A percentile compares a stretch with the other conserved stretches of the same genome.
These are phyloP conservation scores for Eptatretus atami DNA, from an alignment of 2,797 vertebrate genomes.

Conservation along the genomic window DNA sequence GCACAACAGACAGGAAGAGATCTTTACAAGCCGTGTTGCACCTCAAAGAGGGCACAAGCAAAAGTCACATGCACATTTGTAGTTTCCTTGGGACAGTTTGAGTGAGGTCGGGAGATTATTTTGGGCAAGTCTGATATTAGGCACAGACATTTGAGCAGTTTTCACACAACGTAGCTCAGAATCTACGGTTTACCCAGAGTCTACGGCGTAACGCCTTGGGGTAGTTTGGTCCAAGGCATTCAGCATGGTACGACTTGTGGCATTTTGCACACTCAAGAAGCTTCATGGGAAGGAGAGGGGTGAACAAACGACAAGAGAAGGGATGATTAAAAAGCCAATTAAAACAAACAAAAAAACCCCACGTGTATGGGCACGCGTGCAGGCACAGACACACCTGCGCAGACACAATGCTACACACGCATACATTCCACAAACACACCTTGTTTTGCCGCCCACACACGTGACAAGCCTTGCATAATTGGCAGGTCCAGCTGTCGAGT, in stretches of 20 bases:
- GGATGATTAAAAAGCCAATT: no score
- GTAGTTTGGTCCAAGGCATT: constrained; percentile 98
- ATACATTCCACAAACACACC: no score
- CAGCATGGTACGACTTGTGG: constrained; percentile 98
- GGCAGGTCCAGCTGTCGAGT: constrained; percentile 97
- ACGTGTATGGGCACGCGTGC: no score
- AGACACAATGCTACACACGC: not conserved
- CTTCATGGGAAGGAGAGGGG: constrained; percentile 11
- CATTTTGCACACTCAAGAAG: constrained; percentile 97
- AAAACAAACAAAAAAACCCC: no score
- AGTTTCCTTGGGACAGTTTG: constrained; percentile 59
- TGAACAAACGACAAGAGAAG: no score
- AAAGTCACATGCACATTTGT: constrained; percentile 75
- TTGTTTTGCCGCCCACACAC: constrained; percentile 37
- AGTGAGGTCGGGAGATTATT: no score
- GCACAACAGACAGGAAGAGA: not conserved
- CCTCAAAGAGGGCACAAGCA: not conserved
- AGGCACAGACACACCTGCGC: not conserved
- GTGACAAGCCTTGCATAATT: constrained; percentile 79
- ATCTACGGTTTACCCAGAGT: no score
- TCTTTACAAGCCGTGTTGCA: no score
- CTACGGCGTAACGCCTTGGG: constrained; percentile 15
- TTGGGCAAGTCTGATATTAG: no score
- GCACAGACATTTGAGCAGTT: no score
- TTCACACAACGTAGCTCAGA: no score